These are phyloP conservation scores for Crotophaga sulcirostris DNA, from an alignment of 2,113 vertebrate species.

Conservation along the genomic window DNA sequence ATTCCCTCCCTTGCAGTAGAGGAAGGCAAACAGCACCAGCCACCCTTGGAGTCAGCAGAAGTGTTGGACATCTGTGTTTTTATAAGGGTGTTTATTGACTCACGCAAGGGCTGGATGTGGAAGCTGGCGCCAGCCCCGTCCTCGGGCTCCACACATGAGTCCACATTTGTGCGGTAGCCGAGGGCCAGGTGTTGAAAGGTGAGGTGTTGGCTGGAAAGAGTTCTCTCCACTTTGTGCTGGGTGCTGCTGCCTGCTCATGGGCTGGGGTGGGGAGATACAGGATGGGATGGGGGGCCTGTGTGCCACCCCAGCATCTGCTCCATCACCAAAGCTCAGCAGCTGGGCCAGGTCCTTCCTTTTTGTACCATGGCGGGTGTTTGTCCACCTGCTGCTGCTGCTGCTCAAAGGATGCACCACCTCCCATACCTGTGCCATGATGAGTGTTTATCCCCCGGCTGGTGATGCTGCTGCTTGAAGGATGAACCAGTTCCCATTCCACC, in stretches of 20 bases:
- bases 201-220: neutral
- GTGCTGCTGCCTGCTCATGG: neutral
- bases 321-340: neutral
- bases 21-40: neutral
- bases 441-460: neutral
- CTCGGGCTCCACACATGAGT: neutral
- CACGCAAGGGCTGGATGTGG: neutral
- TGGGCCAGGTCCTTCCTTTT: fast-evolving
- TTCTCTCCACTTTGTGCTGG: neutral
- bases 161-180: neutral
- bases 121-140: neutral
- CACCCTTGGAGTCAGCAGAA: neutral
- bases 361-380: neutral
- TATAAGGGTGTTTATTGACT: neutral
- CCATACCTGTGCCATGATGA: no score
- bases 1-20: neutral
- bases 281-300: no score
- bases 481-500: no score
- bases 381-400: no score
- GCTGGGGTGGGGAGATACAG: no score
- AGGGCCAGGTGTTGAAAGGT: neutral
- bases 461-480: neutral
- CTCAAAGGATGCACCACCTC: no score
- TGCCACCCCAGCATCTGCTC: neutral
- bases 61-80: neutral